phyloP scores from a whole-genome alignment of 2,113 vertebrate genomes.

The Vimba vimba region DNA sequence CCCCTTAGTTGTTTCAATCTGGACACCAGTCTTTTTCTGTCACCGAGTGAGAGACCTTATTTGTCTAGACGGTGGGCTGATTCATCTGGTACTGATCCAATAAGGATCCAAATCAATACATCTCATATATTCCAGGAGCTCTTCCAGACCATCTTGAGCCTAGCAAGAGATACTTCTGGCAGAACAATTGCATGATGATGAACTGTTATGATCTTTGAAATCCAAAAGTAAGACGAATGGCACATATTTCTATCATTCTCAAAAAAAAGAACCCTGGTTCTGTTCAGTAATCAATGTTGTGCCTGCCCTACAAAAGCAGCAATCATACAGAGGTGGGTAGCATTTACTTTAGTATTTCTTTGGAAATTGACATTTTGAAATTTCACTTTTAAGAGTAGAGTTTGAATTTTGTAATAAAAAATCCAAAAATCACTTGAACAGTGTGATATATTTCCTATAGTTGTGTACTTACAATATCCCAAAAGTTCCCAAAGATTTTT shows the following conservation, averaged over 20 bases:
- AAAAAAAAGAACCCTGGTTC: not conserved
- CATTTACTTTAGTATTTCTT: too few species aligned
- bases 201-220: conserved; percentile 41
- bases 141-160: conserved; percentile 27
- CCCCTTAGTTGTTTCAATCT: not conserved
- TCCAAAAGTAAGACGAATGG: conserved; percentile 32
- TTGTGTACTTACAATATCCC: too few species aligned
- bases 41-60: not conserved
- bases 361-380: too few species aligned
- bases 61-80: conserved; percentile 13
- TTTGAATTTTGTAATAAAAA: too few species aligned
- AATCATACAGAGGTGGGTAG: too few species aligned
- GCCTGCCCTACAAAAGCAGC: not conserved
- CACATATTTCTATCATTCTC: conserved; percentile 26
- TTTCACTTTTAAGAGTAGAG: too few species aligned
- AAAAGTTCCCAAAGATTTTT: too few species aligned
- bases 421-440: too few species aligned
- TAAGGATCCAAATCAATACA: conserved; percentile 39
- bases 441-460: too few species aligned
- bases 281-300: not conserved
- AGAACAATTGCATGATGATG: conserved; percentile 36
- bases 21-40: not conserved
- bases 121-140: conserved; percentile 18
- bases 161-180: conserved; percentile 20
- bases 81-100: conserved; percentile 32